phyloP scores from a whole-genome alignment of 2,888 invertebrate genomes.

The Drosophila nigritarsus region DNA sequence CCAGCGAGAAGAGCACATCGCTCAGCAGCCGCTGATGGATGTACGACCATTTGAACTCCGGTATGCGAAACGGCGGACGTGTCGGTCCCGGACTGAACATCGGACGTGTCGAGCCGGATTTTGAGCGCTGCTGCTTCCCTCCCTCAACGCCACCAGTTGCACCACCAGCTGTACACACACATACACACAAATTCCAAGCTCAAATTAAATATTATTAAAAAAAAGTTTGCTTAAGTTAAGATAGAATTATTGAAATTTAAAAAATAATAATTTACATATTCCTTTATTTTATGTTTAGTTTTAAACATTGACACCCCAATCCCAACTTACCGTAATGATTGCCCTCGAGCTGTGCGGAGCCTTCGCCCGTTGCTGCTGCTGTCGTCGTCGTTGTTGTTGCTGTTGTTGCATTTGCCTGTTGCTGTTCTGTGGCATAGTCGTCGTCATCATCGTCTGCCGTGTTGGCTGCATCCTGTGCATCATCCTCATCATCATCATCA shows the following conservation, averaged over 20 bases:
- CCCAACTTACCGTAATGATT: slow-evolving; percentile 91
- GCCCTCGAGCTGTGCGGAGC: slow-evolving; percentile 93
- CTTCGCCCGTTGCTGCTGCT: slow-evolving; percentile 86
- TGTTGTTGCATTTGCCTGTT: background rate
- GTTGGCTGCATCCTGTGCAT: slow-evolving; percentile 44
- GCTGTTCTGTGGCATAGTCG: slow-evolving; percentile 85
- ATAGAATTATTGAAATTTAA: background rate
- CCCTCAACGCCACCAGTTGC: slow-evolving; percentile 25
- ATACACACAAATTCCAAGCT: background rate
- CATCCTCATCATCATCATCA: slow-evolving; percentile 42
- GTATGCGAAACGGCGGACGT: slow-evolving; percentile 98
- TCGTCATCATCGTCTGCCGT: slow-evolving; percentile 56
- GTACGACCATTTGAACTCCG: slow-evolving; percentile 99
- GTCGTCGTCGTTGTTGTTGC: slow-evolving; percentile 8
- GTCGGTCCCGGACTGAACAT: slow-evolving; percentile 98
- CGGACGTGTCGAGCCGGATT: slow-evolving; percentile 90
- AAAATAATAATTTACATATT: too few species aligned
- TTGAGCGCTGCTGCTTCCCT: slow-evolving; percentile 82
- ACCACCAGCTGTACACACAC: slow-evolving; percentile 5
- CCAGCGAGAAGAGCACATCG: slow-evolving; percentile 97
- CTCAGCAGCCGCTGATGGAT: slow-evolving; percentile 98
- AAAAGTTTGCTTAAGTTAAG: background rate
- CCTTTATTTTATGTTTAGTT: background rate
- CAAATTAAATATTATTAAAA: background rate
- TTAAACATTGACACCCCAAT: background rate